A percentile compares a stretch with the other conserved stretches of the same genome.
These are phyloP conservation scores for Coelopa frigida DNA, from an alignment of 1,140 invertebrate genomes.

Conservation along the genomic window DNA sequence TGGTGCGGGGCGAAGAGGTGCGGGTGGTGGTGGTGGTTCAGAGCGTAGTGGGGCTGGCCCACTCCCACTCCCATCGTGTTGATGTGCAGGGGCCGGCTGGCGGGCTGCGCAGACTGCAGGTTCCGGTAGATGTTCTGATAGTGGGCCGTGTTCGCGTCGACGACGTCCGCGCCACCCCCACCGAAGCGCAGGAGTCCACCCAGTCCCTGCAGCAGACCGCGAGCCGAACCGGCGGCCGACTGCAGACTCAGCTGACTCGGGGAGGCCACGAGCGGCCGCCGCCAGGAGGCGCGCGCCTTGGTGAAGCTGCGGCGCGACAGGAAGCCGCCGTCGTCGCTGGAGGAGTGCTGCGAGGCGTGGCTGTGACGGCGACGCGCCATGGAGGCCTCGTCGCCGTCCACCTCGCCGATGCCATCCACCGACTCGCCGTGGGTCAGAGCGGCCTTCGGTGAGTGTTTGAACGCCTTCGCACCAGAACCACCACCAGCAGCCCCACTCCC, in stretches of 20 bases:
- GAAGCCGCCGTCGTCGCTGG: constrained; percentile 79
- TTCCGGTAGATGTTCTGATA: constrained; percentile 33
- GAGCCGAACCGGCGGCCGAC: constrained; percentile 34
- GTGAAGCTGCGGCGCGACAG: constrained; percentile 48
- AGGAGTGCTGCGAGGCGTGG: constrained; percentile 56
- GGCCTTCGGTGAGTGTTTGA: too few species aligned
- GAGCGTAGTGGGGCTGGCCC: background rate
- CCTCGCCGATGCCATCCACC: constrained; percentile 21
- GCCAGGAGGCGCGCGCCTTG: constrained; percentile 55
- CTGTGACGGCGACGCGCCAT: constrained; percentile 57
- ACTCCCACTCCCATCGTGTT: constrained; percentile 34
- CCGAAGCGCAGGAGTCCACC: constrained; percentile 32
- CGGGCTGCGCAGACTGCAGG: constrained; percentile 11
- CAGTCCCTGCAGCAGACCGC: constrained; percentile 35
- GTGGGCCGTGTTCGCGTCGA: constrained; percentile 17
- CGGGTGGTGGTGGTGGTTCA: constrained; percentile 13
- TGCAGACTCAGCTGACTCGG: constrained; percentile 62
- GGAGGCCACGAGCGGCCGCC: constrained; percentile 56
- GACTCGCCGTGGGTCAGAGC: constrained; percentile 6
- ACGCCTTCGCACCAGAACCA: constrained; percentile 10
- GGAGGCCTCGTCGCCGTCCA: constrained; percentile 45
- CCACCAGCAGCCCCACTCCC: background rate
- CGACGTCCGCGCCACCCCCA: background rate
- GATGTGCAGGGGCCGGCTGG: constrained; percentile 32
- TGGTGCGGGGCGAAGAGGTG: constrained; percentile 42